Conservation (phyloP, 2,888 invertebrate genomes). For the Palloptera scutellata region DNA sequence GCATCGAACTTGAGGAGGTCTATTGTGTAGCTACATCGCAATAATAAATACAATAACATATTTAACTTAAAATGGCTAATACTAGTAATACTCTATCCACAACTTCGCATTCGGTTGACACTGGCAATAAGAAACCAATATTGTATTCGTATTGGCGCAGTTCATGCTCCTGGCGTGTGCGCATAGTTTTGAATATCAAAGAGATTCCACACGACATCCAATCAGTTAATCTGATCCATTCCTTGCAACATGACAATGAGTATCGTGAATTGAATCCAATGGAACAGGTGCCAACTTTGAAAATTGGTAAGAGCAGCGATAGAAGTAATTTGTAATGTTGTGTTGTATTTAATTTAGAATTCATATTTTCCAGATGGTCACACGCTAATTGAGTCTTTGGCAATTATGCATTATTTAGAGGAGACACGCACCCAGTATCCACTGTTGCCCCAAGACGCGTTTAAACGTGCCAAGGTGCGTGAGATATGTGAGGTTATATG, state of each 20-base stretch:
- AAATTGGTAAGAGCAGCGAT: conserved; percentile 71
- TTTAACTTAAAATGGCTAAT: conserved; percentile 43
- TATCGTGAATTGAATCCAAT: conserved; percentile 90
- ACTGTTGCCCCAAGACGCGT: conserved; percentile 87
- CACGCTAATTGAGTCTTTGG: conserved; percentile 76
- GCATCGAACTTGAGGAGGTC: too few species aligned
- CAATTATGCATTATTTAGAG: conserved; percentile 95
- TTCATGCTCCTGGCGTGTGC: conserved; percentile 92
- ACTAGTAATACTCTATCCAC: conserved; percentile 40
- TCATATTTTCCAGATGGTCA: conserved; percentile 70
- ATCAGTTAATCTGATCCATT: conserved; percentile 83
- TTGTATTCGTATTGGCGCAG: conserved; percentile 94
- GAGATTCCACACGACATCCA: conserved; percentile 95
- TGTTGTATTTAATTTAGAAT: too few species aligned
- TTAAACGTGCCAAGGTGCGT: conserved; percentile 88
- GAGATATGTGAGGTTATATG: conserved; percentile 93
- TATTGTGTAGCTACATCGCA: too few species aligned
- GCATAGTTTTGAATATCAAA: conserved; percentile 93
- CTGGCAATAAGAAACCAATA: conserved; percentile 72
- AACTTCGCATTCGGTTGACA: conserved; percentile 14
- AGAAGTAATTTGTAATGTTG: too few species aligned
- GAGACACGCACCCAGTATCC: conserved; percentile 87
- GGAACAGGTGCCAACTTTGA: conserved; percentile 92
- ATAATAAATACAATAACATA: background rate
- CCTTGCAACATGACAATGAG: conserved; percentile 87